These are phyloP conservation scores for Bilobella aurantiaca DNA, from an alignment of 1,140 invertebrate species.

Conservation along the genomic window DNA sequence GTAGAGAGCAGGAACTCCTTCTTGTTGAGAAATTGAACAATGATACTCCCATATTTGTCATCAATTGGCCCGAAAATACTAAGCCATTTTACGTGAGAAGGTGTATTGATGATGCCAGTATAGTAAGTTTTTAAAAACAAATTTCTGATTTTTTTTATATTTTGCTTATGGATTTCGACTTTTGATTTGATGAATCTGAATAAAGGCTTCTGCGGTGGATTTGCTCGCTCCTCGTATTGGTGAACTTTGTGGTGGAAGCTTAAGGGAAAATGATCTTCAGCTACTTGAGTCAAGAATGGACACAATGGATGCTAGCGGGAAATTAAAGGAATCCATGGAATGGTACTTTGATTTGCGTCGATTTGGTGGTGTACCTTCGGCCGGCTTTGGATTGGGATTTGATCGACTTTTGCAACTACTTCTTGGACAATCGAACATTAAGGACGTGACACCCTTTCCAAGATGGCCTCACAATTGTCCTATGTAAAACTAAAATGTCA, in stretches of 20 bases:
- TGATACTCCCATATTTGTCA: constrained; percentile 70
- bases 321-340: constrained; percentile 45
- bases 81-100: constrained; percentile 94
- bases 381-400: constrained; percentile 90
- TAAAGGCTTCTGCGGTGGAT: constrained; percentile 71
- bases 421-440: constrained; percentile 72
- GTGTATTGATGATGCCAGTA: constrained; percentile 48
- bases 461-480: constrained; percentile 79
- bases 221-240: constrained; percentile 76
- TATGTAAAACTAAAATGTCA: constrained; percentile 44
- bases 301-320: constrained; percentile 23
- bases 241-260: constrained; percentile 84
- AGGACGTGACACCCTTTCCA: constrained; percentile 89
- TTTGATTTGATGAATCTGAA: constrained; percentile 1
- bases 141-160: constrained; percentile 14
- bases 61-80: constrained; percentile 69
- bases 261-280: constrained; percentile 71
- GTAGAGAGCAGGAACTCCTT: constrained; percentile 82
- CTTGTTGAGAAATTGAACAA: constrained; percentile 59
- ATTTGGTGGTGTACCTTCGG: constrained; percentile 77
- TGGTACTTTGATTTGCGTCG: constrained; percentile 88
- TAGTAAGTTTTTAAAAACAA: constrained; percentile 43
- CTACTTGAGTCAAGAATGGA: constrained; percentile 47
- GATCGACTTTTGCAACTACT: constrained; percentile 79
- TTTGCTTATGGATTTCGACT: not conserved